phyloP scores from a whole-genome alignment of 2,797 vertebrate genomes.

The Mormyrus hasselquistii region DNA sequence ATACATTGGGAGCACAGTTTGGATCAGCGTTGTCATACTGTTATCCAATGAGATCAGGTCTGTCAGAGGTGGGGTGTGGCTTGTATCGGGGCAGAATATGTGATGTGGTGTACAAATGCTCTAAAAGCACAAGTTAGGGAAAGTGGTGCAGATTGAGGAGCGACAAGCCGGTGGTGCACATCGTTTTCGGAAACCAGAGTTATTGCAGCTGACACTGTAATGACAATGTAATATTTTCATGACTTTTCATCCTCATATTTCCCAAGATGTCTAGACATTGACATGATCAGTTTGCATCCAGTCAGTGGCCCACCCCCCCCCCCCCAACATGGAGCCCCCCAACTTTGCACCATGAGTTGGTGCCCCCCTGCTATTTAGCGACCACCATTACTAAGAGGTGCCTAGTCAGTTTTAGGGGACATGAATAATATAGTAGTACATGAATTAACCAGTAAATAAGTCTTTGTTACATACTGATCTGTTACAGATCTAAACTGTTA shows the following conservation, averaged over 20 bases:
- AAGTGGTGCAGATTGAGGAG: neutral
- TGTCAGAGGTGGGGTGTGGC: neutral
- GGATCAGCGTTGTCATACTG: neutral
- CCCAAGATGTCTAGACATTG: neutral
- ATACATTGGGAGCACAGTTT: neutral
- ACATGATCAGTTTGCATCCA: neutral
- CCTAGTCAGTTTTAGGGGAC: neutral
- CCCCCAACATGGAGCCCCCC: too few species aligned
- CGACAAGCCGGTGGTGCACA: neutral
- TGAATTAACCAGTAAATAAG: neutral
- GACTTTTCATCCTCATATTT: neutral
- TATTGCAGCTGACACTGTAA: neutral
- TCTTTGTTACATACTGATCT: neutral
- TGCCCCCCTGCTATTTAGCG: neutral
- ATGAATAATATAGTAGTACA: neutral
- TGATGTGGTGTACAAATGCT: neutral
- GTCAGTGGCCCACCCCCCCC: too few species aligned
- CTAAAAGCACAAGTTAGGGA: neutral
- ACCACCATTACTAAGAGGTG: neutral
- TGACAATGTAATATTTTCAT: neutral
- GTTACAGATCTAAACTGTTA: too few species aligned
- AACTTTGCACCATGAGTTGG: neutral
- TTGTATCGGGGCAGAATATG: neutral
- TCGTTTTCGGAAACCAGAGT: neutral
- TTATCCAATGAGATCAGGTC: neutral